These are phyloP conservation scores for Mesoligia furuncula DNA, from an alignment of 2,888 invertebrate genomes.

Conservation along the genomic window DNA sequence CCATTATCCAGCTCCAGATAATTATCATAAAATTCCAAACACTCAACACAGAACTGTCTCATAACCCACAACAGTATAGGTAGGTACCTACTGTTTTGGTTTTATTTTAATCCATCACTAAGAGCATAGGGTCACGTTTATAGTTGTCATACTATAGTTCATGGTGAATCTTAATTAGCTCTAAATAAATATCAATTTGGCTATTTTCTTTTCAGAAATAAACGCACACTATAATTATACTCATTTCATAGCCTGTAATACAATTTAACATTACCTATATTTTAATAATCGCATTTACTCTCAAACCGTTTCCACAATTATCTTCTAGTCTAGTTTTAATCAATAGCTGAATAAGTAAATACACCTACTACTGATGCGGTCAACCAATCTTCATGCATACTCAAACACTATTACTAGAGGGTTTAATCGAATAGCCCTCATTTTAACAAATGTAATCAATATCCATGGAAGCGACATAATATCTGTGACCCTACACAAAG, in stretches of 20 bases:
- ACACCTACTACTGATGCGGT: constrained; percentile 21
- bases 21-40: background rate
- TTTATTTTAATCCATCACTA: constrained; percentile 2
- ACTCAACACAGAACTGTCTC: constrained; percentile 18
- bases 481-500: constrained; percentile 22
- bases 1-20: constrained; percentile 6
- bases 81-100: background rate
- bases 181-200: constrained; percentile 70
- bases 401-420: constrained; percentile 8
- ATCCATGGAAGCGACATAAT: constrained; percentile 19
- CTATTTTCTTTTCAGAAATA: constrained; percentile 56
- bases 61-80: background rate
- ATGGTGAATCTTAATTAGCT: constrained; percentile 48
- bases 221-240: constrained; percentile 29
- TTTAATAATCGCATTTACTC: constrained; percentile 23
- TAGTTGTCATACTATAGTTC: constrained; percentile 12
- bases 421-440: background rate
- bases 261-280: constrained; percentile 34
- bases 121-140: constrained; percentile 22
- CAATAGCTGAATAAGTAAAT: constrained; percentile 35
- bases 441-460: background rate
- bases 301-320: constrained; percentile 28
- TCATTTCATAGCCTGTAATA: constrained; percentile 60
- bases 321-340: constrained; percentile 37
- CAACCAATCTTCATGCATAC: constrained; percentile 12